These are phyloP conservation scores for Nautilus pompilius DNA, from an alignment of 1,140 invertebrate species.

Conservation along the genomic window DNA sequence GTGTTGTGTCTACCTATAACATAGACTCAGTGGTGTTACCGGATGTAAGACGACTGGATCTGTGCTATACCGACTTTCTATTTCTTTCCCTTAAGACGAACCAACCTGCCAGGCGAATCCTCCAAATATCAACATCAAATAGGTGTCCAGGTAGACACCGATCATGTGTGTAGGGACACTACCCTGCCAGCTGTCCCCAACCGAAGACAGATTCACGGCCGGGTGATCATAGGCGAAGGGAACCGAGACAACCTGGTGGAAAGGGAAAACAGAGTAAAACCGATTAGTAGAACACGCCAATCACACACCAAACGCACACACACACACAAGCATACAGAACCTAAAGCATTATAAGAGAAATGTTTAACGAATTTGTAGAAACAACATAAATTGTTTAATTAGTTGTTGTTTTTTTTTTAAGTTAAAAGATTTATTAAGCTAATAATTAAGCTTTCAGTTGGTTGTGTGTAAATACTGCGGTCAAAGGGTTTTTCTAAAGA, in stretches of 20 bases:
- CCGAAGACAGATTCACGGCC: slow-evolving; percentile 58
- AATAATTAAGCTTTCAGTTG: no score
- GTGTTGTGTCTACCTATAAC: neutral
- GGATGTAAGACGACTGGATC: neutral
- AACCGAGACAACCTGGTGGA: slow-evolving; percentile 26
- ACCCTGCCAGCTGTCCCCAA: slow-evolving; percentile 66
- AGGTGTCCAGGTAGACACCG: slow-evolving; percentile 84
- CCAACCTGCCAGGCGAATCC: slow-evolving; percentile 96
- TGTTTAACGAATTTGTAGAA: no score
- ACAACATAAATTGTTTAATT: no score
- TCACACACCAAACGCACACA: no score
- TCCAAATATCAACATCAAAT: slow-evolving; percentile 84
- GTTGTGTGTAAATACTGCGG: no score
- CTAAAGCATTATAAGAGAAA: neutral
- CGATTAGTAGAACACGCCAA: neutral
- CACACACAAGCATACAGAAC: no score
- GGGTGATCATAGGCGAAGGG: slow-evolving; percentile 29
- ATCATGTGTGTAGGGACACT: slow-evolving; percentile 69
- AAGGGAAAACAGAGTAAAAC: neutral
- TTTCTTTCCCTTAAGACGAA: neutral
- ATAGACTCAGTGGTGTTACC: neutral
- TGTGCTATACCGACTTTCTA: neutral
- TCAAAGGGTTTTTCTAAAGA: no score
- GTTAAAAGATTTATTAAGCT: no score
- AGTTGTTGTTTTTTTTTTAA: no score